Evolutionary conservation across 1,140 invertebrate genomes (phyloP), one percentile per base, ranked within the genome.

Genomic region (Plectrocnemia conspersa): DNA sequence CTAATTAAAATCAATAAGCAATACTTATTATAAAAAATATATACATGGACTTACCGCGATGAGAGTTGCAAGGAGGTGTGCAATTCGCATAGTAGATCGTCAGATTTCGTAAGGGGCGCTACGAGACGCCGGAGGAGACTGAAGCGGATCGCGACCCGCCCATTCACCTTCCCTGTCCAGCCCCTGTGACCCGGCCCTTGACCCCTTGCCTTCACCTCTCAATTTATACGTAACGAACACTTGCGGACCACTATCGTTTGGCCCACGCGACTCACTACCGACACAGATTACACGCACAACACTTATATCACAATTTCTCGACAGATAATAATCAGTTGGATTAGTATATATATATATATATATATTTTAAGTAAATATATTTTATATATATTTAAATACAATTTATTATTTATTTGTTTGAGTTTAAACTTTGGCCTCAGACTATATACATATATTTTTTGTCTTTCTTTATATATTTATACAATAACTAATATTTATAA

Each of bases 71-170:
- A 60, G 48, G 53, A 50, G 46, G 42, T 56, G 53, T 60, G 44
- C 58, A 35, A 60, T 46, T 55, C 58, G 58, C 58, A 60, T 60
- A 60, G 58, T 60, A 56, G 48, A 24, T 13, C 47, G 33, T 56
- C 21, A 54, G 42, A 41, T 35, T 22, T 44, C 3, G 46, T 32
- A 29, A 19, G 25, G 22, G 54, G 45, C 46, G 54, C 24, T 56
- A 56, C 33, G 38, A 33, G 46, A 56, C 54, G 54, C 33, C 47
- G 21, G 36, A 35, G 36, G 54, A 49, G 35, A 47, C 29, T 21
- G 25, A 11, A 19, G 41, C 10, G 42, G 42, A 33, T 33, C 42
- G 10, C 19, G 41, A 33, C 32, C 19, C 44, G 41, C 44, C 53
- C 45, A 55, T 48, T 18, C 42, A 45, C 32, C 33, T 22, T 45